phyloP scores from a whole-genome alignment of 1,140 invertebrate species.

The Listronotus oregonensis region DNA sequence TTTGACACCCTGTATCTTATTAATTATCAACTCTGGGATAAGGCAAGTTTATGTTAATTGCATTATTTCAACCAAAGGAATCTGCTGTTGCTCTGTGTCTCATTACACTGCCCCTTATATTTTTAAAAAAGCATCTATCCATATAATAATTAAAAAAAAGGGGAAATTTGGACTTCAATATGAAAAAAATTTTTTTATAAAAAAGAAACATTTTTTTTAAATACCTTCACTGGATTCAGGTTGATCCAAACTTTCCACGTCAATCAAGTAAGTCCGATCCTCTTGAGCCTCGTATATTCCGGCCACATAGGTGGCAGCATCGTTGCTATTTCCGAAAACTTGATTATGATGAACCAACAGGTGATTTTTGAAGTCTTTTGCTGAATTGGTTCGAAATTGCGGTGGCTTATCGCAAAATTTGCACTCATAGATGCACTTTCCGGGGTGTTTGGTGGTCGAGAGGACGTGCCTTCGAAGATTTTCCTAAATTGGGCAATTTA shows the following conservation, averaged over 20 bases:
- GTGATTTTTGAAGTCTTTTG: constrained; percentile 71
- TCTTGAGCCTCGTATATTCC: constrained; percentile 56
- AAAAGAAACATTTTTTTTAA: no score
- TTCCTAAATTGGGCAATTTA: constrained; percentile 70
- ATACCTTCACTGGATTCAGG: constrained; percentile 4
- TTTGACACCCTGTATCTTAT: no score
- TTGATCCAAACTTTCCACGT: constrained; percentile 15
- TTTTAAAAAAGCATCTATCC: no score
- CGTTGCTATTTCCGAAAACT: constrained; percentile 56
- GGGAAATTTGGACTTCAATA: no score
- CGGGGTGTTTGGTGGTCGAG: constrained; percentile 77
- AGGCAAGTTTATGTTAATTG: no score
- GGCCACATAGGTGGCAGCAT: constrained; percentile 58
- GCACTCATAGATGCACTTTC: constrained; percentile 79
- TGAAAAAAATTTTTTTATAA: no score
- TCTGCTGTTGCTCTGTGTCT: no score
- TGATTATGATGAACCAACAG: constrained; percentile 63
- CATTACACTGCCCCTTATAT: no score
- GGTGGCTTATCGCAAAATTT: constrained; percentile 59
- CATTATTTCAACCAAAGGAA: no score
- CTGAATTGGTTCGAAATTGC: constrained; percentile 66
- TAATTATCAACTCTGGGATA: no score
- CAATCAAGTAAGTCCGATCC: constrained; percentile 42
- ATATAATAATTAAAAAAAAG: no score
- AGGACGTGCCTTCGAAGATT: constrained; percentile 86